These are phyloP conservation scores for Nephrotoma guestfalica DNA, from an alignment of 2,888 invertebrate genomes.

Conservation along the genomic window DNA sequence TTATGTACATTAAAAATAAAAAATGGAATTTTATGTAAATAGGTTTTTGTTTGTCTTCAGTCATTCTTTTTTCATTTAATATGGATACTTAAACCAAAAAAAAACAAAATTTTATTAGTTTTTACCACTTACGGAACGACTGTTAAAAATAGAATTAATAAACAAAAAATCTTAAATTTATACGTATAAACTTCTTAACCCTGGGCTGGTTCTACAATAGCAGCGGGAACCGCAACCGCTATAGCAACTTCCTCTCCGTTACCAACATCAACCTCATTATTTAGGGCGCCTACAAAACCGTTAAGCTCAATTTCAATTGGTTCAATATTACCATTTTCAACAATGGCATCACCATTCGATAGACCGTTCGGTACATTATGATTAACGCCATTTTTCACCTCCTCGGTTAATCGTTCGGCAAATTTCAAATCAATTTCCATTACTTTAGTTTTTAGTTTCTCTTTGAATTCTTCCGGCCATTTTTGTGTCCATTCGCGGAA, in stretches of 20 bases:
- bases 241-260: background rate
- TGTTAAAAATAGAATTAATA: background rate
- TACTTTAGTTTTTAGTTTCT: conserved; percentile 50
- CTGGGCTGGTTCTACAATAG: background rate
- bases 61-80: background rate
- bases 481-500: conserved; percentile 72
- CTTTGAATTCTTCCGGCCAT: conserved; percentile 61
- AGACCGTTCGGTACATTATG: background rate
- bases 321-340: conserved; percentile 9
- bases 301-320: conserved; percentile 5
- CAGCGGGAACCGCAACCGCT: conserved; percentile 8
- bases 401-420: conserved; percentile 34
- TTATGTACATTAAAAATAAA: background rate
- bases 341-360: background rate
- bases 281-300: background rate
- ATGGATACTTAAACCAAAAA: background rate
- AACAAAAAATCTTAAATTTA: background rate
- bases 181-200: background rate
- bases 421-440: conserved; percentile 58
- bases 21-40: background rate
- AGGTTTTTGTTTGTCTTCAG: background rate
- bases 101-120: background rate
- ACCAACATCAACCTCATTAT: conserved; percentile 14
- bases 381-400: background rate
- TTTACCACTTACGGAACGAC: background rate